Percentiles rank a stretch among this genome's conserved stretches.
These are phyloP conservation scores for Protaetia brevitarsis DNA, from an alignment of 1,140 invertebrate genomes.

Conservation along the genomic window DNA sequence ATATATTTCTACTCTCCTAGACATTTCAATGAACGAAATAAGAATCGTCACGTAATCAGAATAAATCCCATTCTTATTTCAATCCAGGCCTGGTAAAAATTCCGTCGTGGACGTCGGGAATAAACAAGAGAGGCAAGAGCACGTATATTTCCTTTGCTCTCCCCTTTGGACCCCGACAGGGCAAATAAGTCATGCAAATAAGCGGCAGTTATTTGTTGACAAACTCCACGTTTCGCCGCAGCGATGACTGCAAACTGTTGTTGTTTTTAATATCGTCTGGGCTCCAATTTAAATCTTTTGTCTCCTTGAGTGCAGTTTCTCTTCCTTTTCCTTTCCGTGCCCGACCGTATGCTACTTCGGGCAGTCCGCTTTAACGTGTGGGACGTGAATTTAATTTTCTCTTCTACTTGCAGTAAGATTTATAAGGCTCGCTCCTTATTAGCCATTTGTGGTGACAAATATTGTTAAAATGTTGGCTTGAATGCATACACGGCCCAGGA, in stretches of 20 bases:
- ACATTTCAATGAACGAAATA: neutral
- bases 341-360: neutral
- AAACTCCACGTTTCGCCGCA: slow-evolving; percentile 11
- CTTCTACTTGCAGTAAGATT: neutral
- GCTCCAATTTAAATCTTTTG: slow-evolving; percentile 18
- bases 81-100: neutral
- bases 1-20: no score
- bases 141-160: slow-evolving; percentile 1
- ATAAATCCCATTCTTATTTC: neutral
- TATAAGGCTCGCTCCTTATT: neutral
- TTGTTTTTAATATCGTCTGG: slow-evolving; percentile 18
- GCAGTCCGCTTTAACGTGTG: neutral
- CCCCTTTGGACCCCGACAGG: neutral
- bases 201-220: slow-evolving; percentile 17
- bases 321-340: neutral
- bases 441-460: no score
- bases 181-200: slow-evolving; percentile 17
- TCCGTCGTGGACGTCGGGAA: neutral
- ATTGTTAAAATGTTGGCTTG: no score
- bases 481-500: no score
- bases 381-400: neutral
- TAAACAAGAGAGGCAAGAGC: neutral
- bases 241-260: slow-evolving; percentile 15
- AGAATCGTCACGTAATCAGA: no score
- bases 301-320: neutral